Conservation (phyloP, 1,140 invertebrate genomes). For the Adoxophyes honmai region DNA sequence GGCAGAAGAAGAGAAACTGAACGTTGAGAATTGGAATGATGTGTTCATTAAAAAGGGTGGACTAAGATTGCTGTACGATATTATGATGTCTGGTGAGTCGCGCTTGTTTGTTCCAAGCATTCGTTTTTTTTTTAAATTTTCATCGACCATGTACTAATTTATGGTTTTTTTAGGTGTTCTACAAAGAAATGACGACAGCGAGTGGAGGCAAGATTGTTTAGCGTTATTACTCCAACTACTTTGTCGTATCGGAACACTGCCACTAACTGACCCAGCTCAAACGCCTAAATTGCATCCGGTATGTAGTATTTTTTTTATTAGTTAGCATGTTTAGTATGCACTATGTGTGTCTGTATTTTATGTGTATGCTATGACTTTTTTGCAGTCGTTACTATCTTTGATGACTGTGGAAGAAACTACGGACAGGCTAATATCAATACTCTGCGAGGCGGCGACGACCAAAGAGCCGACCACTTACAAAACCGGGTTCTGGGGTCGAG, state of each 20-base stretch:
- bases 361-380: conserved; percentile 27
- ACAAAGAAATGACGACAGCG: conserved; percentile 84
- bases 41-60: conserved; percentile 92
- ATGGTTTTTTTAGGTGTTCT: conserved; percentile 76
- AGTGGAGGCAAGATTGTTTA: conserved; percentile 97
- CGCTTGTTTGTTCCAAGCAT: conserved; percentile 35
- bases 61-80: conserved; percentile 91
- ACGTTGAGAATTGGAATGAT: conserved; percentile 82
- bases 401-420: conserved; percentile 91
- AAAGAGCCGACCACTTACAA: conserved; percentile 87
- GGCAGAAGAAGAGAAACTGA: conserved; percentile 66
- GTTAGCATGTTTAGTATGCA: conserved; percentile 27
- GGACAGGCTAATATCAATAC: conserved; percentile 88
- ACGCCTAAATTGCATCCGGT: conserved; percentile 64
- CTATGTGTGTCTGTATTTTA: neutral
- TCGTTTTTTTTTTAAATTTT: conserved; percentile 13
- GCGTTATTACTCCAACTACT: conserved; percentile 90
- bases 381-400: conserved; percentile 86
- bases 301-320: conserved; percentile 48
- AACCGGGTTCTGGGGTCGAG: conserved; percentile 91
- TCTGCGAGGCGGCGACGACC: conserved; percentile 89
- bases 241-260: conserved; percentile 89
- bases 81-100: conserved; percentile 90
- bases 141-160: neutral
- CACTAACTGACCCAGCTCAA: conserved; percentile 49